Conservation (phyloP, 2,888 invertebrate species). For the Anagyrus pseudococci region DNA sequence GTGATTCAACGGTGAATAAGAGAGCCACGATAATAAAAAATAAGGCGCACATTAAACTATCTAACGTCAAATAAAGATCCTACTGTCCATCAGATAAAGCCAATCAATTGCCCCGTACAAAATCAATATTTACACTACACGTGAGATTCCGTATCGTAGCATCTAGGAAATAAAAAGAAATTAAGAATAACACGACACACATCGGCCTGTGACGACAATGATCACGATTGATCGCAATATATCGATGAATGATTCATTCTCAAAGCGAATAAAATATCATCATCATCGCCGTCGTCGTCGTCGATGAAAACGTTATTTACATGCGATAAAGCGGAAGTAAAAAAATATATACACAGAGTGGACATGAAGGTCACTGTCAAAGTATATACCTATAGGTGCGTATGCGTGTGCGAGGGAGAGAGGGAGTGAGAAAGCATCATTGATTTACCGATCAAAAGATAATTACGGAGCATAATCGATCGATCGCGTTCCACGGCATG, state of each 20-base stretch:
- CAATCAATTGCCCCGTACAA: background rate
- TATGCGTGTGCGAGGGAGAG: background rate
- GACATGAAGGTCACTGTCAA: no score
- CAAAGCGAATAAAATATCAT: no score
- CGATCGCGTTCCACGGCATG: background rate
- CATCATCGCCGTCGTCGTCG: background rate
- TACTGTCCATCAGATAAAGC: background rate
- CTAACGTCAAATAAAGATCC: no score
- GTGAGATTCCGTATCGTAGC: no score
- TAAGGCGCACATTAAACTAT: no score
- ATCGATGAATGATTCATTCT: background rate
- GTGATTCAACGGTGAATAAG: no score
- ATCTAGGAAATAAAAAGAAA: background rate
- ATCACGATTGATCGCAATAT: background rate
- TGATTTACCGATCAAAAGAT: background rate
- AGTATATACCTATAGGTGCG: no score
- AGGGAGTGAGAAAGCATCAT: background rate
- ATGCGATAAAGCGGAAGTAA: background rate
- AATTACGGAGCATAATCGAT: background rate
- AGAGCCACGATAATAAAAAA: no score
- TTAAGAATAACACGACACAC: background rate
- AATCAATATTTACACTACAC: slow-evolving; percentile 6
- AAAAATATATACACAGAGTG: no score
- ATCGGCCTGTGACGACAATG: background rate
- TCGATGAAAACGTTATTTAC: background rate